Evolutionary conservation across 1,140 invertebrate species (phyloP).

Genomic region (Neocloeon triangulifer): DNA sequence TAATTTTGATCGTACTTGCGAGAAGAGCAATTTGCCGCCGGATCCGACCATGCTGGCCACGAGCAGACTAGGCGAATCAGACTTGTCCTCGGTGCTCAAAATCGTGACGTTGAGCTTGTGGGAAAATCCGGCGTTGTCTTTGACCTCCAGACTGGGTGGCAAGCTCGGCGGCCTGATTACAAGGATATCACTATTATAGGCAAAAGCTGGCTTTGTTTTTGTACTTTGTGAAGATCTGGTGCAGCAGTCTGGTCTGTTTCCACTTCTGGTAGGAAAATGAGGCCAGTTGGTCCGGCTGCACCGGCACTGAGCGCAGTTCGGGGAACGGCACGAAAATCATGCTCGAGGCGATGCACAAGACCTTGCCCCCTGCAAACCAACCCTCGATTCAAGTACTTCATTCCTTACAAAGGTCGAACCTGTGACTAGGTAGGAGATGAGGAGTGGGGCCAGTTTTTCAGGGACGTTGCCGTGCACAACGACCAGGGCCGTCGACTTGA

Average conservation of each 20-base stretch:
- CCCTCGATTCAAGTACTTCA: too few species aligned
- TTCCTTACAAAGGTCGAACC: too few species aligned
- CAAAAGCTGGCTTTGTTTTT: too few species aligned
- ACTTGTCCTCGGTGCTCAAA: conserved; percentile 58
- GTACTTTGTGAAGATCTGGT: conserved; percentile 72
- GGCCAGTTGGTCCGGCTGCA: conserved; percentile 57
- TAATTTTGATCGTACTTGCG: conserved; percentile 29
- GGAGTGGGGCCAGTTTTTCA: conserved; percentile 30
- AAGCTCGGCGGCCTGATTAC: too few species aligned
- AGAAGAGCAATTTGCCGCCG: conserved; percentile 53
- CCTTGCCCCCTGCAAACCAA: too few species aligned
- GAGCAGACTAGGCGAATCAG: conserved; percentile 60
- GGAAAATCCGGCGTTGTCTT: conserved; percentile 23
- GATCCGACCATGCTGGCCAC: conserved; percentile 35
- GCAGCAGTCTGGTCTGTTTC: conserved; percentile 60
- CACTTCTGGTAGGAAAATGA: conserved; percentile 61
- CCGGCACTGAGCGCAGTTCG: too few species aligned
- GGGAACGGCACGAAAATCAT: too few species aligned
- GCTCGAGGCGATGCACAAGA: too few species aligned
- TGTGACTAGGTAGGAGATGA: conserved; percentile 50
- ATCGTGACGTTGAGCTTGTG: conserved; percentile 49
- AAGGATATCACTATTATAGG: too few species aligned
- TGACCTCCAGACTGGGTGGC: conserved; percentile 8
- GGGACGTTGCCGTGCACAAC: conserved; percentile 53
- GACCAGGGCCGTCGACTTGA: conserved; percentile 43